Evolutionary conservation across 2,888 invertebrate species (phyloP).

Genomic region (Dynastes hyllus): DNA sequence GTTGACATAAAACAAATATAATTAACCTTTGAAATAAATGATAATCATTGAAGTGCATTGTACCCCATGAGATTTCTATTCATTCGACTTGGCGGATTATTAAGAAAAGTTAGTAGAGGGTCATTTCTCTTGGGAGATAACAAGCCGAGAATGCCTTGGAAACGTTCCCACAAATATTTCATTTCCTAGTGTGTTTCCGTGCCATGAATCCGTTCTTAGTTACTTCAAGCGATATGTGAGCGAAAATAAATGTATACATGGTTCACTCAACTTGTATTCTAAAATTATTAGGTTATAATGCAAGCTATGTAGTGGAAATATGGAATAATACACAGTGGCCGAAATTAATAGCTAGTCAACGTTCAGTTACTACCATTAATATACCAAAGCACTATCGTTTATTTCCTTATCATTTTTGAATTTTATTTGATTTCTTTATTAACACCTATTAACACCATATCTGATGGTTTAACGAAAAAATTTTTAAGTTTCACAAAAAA

Average conservation of each 20-base stretch:
- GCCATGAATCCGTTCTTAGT: neutral
- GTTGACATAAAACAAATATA: too few species aligned
- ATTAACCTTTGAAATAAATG: neutral
- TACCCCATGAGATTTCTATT: neutral
- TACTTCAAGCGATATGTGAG: neutral
- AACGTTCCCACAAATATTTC: conserved; percentile 13
- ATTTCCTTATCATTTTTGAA: too few species aligned
- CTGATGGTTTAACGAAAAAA: too few species aligned
- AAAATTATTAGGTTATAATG: neutral
- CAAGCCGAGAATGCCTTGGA: neutral
- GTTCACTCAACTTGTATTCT: neutral
- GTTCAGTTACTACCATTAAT: too few species aligned
- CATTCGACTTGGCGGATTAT: neutral
- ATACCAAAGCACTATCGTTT: too few species aligned
- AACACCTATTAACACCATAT: too few species aligned
- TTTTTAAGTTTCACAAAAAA: too few species aligned
- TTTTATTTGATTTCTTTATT: too few species aligned
- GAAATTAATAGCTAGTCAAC: too few species aligned
- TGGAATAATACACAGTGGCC: too few species aligned
- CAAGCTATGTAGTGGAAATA: too few species aligned
- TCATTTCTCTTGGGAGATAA: neutral
- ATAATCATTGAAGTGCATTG: neutral
- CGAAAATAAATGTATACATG: neutral
- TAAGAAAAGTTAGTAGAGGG: conserved; percentile 5
- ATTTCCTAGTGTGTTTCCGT: conserved; percentile 11